Conservation (phyloP, 2,888 invertebrate species). For the Phyllotreta striolata region DNA sequence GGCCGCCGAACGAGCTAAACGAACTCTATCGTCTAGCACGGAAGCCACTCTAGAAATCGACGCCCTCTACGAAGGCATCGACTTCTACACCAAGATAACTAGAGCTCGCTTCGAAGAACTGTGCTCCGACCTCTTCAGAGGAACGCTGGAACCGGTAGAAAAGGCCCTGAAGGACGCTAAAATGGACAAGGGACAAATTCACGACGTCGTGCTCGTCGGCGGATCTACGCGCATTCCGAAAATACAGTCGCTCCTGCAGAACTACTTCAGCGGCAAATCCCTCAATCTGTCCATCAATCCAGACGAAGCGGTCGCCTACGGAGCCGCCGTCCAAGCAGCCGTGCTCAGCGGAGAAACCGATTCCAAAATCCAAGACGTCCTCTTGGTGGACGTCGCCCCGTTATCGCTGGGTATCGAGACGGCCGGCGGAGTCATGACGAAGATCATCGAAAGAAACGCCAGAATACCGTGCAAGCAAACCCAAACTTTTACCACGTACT, state of each 20-base stretch:
- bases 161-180: slow-evolving; percentile 82
- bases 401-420: slow-evolving; percentile 80
- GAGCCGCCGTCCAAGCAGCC: slow-evolving; percentile 58
- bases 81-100: slow-evolving; percentile 76
- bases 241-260: slow-evolving; percentile 76
- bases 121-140: slow-evolving; percentile 73
- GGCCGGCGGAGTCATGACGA: slow-evolving; percentile 80
- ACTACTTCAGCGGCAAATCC: slow-evolving; percentile 72
- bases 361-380: slow-evolving; percentile 75
- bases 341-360: slow-evolving; percentile 63
- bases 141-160: slow-evolving; percentile 72
- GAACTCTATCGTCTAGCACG: slow-evolving; percentile 78
- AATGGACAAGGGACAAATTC: slow-evolving; percentile 76
- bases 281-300: slow-evolving; percentile 58
- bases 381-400: slow-evolving; percentile 74
- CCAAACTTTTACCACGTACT: slow-evolving; percentile 70
- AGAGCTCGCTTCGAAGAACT: slow-evolving; percentile 81
- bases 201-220: slow-evolving; percentile 83
- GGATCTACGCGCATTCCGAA: slow-evolving; percentile 84
- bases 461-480: slow-evolving; percentile 65
- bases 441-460: slow-evolving; percentile 67
- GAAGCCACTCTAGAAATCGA: slow-evolving; percentile 81
- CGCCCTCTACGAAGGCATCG: slow-evolving; percentile 76
- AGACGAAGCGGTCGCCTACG: slow-evolving; percentile 58
- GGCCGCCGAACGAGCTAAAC: slow-evolving; percentile 80